These are phyloP conservation scores for Chloropsis hardwickii DNA, from an alignment of 2,113 vertebrate genomes.

Conservation along the genomic window DNA sequence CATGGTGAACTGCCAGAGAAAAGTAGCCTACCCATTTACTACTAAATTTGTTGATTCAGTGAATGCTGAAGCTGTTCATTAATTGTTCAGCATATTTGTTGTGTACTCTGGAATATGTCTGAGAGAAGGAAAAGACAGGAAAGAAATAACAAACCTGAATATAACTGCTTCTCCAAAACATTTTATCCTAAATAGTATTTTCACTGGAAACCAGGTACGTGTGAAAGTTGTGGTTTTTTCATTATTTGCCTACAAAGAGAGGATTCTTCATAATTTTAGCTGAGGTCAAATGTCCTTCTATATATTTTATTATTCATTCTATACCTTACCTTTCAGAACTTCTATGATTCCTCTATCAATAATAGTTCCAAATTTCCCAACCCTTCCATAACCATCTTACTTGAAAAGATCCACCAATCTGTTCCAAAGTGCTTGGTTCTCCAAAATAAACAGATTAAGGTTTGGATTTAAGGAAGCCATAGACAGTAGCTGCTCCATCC, in stretches of 20 bases:
- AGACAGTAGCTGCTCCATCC: background rate
- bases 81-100: constrained; percentile 37
- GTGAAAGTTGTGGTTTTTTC: background rate
- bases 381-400: background rate
- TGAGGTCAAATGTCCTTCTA: background rate
- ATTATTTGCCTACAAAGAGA: background rate
- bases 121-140: background rate
- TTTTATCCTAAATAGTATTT: background rate
- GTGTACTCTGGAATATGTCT: constrained; percentile 2
- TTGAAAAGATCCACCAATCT: background rate
- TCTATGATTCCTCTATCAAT: background rate
- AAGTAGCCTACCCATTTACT: constrained; percentile 44
- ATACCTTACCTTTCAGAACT: background rate
- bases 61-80: constrained; percentile 32
- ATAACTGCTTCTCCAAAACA: background rate
- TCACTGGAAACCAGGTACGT: background rate
- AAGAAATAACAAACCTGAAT: background rate
- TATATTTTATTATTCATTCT: background rate
- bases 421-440: background rate
- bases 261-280: background rate
- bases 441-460: background rate
- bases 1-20: constrained; percentile 30
- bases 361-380: background rate
- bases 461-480: background rate
- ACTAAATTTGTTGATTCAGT: constrained; percentile 55